Conservation (phyloP, 2,113 vertebrate species). For the Thinocorus orbignyianus region DNA sequence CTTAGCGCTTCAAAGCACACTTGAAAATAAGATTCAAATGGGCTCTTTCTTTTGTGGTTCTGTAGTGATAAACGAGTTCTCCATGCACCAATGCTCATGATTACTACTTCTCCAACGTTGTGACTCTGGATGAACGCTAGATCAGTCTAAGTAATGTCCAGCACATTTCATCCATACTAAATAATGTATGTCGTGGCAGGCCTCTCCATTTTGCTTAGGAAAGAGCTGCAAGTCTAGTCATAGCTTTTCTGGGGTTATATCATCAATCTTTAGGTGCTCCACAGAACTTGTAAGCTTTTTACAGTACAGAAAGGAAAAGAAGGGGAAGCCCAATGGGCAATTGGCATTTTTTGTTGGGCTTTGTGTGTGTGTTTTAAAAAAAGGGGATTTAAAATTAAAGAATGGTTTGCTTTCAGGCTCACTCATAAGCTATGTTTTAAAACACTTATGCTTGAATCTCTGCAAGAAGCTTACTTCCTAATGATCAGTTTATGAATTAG, state of each 20-base stretch:
- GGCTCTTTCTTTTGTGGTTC: slow-evolving; percentile 63
- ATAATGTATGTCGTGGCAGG: neutral
- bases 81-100: slow-evolving; percentile 65
- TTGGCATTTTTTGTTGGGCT: rapidly evolving
- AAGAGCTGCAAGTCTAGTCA: neutral
- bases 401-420: neutral
- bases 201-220: slow-evolving; percentile 12
- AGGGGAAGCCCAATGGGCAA: neutral
- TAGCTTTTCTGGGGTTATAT: neutral
- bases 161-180: slow-evolving; percentile 57
- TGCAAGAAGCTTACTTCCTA: neutral
- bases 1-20: slow-evolving; percentile 65
- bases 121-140: slow-evolving; percentile 46
- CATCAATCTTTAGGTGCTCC: neutral
- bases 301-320: neutral
- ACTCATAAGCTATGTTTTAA: neutral
- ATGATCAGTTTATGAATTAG: slow-evolving; percentile 5
- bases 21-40: slow-evolving; percentile 65
- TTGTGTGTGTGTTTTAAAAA: neutral
- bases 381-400: neutral
- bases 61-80: slow-evolving; percentile 67
- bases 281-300: neutral
- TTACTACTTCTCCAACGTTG: slow-evolving; percentile 38
- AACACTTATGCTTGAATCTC: neutral
- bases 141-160: slow-evolving; percentile 58